Evolutionary conservation across 2,888 invertebrate genomes (phyloP).

Genomic region (Eucera pruinosa): DNA sequence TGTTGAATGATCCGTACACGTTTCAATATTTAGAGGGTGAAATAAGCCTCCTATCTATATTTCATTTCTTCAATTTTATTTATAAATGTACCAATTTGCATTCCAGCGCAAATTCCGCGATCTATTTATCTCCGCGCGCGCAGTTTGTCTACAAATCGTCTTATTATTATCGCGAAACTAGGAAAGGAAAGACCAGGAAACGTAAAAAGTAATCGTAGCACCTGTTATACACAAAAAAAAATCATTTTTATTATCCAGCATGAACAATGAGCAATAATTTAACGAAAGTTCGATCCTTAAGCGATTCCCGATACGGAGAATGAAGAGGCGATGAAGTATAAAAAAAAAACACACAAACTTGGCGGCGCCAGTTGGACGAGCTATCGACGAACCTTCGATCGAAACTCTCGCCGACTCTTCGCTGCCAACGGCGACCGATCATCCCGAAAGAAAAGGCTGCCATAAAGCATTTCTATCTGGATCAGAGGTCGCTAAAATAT

Average conservation of each 20-base stretch:
- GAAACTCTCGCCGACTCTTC: constrained; percentile 41
- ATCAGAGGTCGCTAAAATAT: constrained; percentile 2
- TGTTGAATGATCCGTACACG: no score
- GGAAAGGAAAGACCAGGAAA: no score
- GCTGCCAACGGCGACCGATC: constrained; percentile 35
- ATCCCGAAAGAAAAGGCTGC: constrained; percentile 6
- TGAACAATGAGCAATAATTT: constrained; percentile 58
- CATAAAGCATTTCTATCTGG: background rate
- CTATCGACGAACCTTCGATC: constrained; percentile 36
- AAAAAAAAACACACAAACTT: constrained; percentile 35
- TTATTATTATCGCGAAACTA: no score
- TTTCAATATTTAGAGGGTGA: no score
- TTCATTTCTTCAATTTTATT: no score
- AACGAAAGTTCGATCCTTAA: constrained; percentile 35
- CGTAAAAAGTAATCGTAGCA: no score
- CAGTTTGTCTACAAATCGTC: no score
- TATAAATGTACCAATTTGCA: no score
- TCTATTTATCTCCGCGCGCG: no score
- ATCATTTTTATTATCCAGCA: constrained; percentile 48
- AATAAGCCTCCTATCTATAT: no score
- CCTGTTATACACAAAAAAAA: constrained; percentile 11
- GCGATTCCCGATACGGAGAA: constrained; percentile 25
- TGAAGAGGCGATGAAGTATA: constrained; percentile 29
- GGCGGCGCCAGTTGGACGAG: constrained; percentile 29
- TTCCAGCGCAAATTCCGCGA: no score